Evolutionary conservation across 1,140 invertebrate genomes (phyloP), one percentile per base, ranked within the genome.

Genomic region (Holotrichia oblita): DNA sequence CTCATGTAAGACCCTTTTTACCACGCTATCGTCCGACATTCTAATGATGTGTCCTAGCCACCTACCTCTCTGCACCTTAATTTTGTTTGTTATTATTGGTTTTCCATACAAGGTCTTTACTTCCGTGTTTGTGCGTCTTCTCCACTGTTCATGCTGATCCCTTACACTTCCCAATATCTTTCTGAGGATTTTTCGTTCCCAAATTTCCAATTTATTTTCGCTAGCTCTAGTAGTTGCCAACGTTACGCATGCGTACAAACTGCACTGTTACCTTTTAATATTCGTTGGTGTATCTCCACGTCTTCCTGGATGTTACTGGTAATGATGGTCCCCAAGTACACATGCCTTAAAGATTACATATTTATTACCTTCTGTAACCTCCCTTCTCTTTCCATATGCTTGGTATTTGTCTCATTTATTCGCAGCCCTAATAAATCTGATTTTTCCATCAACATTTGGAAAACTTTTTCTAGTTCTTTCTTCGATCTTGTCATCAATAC

Each of bases 181-280:
- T 17, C 44, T 48, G 1, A 48, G 44, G 10, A 48, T 6, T 8
- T 48, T 48, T 17, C 44, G 10, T 17, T 2, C 44, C 44, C 44
- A 48, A 17, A 48, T 48, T 48, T 48, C 44, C n/a, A 48, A 48
- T 48, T 48, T 48, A 17, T 48, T 48, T 48, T 48, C 44, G 44
- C 10, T 2, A 10, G 2, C 44, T 48, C 44, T 48, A 17, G 44
- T 48, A 10, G 7, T 48, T 10, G 44, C 7, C 10, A 0, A 48
- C n/a, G 44, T 48, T 48, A 2, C 44, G 7, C n/a, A 48, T 48
- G n/a, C 44, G 44, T 48, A 48, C 7, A 8, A 1, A 48, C 44
- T 48, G 7, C 44, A 14, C 44, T 48, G 7, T 48, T 48, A 14
- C 44, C 44, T 48, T 48, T 48, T 8, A 48, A 10, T 48, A 48